A percentile compares a stretch with the other conserved stretches of the same genome.
Conservation (phyloP, 2,888 invertebrate species). For the Cremastinae sp. region DNA sequence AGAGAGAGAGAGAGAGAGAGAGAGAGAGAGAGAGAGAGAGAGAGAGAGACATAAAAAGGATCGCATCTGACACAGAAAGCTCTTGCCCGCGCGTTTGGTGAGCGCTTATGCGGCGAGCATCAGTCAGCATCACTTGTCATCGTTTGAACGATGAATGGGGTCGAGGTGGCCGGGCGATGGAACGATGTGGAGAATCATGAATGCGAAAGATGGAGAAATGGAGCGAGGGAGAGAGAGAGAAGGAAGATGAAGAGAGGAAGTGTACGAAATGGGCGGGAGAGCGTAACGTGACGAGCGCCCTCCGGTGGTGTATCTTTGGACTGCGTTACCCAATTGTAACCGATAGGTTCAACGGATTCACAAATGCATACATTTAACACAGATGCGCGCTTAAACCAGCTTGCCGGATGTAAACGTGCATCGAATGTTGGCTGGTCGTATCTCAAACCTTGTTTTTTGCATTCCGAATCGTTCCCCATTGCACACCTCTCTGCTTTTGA, state of each 20-base stretch:
- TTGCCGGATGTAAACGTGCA: not conserved
- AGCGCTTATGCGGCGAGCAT: slow-evolving; percentile 70
- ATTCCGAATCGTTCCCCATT: not conserved
- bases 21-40: slow-evolving; percentile 26
- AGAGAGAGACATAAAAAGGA: slow-evolving; percentile 20
- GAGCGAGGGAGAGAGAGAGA: slow-evolving; percentile 20
- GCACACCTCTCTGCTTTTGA: not conserved
- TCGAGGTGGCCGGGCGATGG: slow-evolving; percentile 55
- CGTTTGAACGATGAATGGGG: slow-evolving; percentile 72
- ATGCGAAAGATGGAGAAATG: not conserved
- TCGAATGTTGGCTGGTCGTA: not conserved
- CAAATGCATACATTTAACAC: slow-evolving; percentile 17
- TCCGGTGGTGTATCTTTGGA: slow-evolving; percentile 47
- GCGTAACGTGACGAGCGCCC: slow-evolving; percentile 45
- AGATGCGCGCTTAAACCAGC: not conserved
- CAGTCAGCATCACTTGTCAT: slow-evolving; percentile 76
- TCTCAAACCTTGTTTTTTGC: not conserved
- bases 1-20: not conserved
- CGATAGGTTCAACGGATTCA: not conserved
- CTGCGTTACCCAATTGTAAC: slow-evolving; percentile 10
- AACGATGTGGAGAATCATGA: slow-evolving; percentile 50
- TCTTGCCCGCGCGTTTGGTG: slow-evolving; percentile 29
- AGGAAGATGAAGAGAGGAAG: slow-evolving; percentile 42
- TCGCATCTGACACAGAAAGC: slow-evolving; percentile 5
- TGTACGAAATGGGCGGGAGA: slow-evolving; percentile 55